These are phyloP conservation scores for Zaprionus davidi DNA, from an alignment of 1,140 invertebrate genomes.

Conservation along the genomic window DNA sequence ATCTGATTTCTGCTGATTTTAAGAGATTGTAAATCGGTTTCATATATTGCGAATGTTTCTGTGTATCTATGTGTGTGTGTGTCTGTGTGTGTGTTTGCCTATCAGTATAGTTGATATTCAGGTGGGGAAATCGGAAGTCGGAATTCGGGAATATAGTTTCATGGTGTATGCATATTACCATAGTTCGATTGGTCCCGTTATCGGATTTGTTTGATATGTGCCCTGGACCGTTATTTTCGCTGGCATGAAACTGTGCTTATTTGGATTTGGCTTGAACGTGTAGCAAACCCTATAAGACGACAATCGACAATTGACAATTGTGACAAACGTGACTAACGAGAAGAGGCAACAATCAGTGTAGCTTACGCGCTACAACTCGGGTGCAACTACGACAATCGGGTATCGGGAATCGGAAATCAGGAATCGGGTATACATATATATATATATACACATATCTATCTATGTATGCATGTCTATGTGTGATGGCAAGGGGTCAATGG, in stretches of 20 bases:
- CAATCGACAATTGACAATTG: conserved; percentile 11
- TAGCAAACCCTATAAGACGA: conserved; percentile 83
- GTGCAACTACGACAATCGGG: conserved; percentile 3
- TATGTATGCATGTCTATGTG: background rate
- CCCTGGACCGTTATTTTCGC: conserved; percentile 82
- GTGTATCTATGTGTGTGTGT: background rate
- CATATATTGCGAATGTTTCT: background rate
- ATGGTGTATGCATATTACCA: conserved; percentile 72
- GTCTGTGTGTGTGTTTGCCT: conserved; percentile 10
- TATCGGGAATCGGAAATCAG: background rate
- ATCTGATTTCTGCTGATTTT: background rate
- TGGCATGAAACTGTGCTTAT: conserved; percentile 83
- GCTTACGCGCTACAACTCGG: background rate
- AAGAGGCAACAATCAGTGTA: background rate
- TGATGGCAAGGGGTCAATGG: conserved; percentile 7
- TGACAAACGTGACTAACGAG: background rate
- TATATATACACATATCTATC: too few species aligned
- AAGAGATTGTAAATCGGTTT: background rate
- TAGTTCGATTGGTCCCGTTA: conserved; percentile 83
- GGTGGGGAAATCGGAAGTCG: background rate
- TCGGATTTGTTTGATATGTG: conserved; percentile 82
- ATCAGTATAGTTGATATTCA: background rate
- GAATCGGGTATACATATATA: background rate
- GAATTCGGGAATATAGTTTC: conserved; percentile 4
- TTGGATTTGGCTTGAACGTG: conserved; percentile 84